Base-by-base conservation (phyloP, 2,113 vertebrate genomes). In the Petrocephalus microphthalmus region DNA sequence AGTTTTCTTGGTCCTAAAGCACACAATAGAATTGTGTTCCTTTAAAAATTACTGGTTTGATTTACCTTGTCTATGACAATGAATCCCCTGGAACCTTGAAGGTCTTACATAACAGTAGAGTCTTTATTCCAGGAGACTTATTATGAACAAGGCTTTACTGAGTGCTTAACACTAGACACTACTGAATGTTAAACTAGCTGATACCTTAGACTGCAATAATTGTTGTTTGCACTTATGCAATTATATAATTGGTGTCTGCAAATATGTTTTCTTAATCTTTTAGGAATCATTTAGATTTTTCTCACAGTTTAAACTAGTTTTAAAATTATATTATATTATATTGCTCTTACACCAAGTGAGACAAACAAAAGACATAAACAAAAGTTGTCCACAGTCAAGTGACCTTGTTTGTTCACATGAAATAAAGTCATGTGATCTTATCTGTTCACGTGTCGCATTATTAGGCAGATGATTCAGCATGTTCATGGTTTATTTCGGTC, bases 191-290 rank as follows among this genome's bases (percentile, higher is more conserved):
- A 83, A 45, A 22, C 10, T 45, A 49, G 10, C 81, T 83, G 45
- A 83, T 22, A 83, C 42, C 45, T 47, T 22, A 22, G 19, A 49
- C 17, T 83, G 22, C 81, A 83, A 20, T 83, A 83, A 83, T 83
- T 83, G 81, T 45, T 83, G 81, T 49, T 83, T 83, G 37, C 37
- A 49, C n/a, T 22, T 83, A 42, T 49, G 37, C 19, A 83, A 49
- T 83, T 22, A 49, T 49, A 83, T 83, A 83, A 83, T 83, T 83
- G 81, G 22, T 83, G 81, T 47, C 42, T 83, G 81, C 81, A 83
- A 42, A 47, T 45, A 83, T 22, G 22, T 78, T 83, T 49, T 5
- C 20, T 49, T 83, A 83, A 49, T 83, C 81, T 83, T n/a, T 83
- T n/a, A 83, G 37, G 81, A 83, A 83, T 2, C 8, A 5, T 83